Evolutionary conservation across 2,113 vertebrate genomes (phyloP).

Genomic region (Cryptoleucopteryx plumbea): DNA sequence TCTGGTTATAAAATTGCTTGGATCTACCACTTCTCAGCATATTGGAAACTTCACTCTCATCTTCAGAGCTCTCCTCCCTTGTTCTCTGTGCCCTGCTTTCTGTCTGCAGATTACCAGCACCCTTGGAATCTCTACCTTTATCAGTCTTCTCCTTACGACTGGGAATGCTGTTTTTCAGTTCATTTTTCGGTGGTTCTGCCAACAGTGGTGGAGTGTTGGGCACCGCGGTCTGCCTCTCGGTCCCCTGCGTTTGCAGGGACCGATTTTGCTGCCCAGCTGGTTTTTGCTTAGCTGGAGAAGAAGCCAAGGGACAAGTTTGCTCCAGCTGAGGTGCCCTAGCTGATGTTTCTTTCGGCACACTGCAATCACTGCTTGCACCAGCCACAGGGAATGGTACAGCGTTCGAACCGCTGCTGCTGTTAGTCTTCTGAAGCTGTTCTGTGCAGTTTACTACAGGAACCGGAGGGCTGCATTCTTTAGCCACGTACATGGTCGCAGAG

Average conservation of each 20-base stretch:
- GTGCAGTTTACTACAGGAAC: not conserved
- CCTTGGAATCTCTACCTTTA: conserved; percentile 54
- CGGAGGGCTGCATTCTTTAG: conserved; percentile 50
- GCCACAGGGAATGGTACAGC: not conserved
- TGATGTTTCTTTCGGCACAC: not conserved
- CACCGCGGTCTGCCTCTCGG: not conserved
- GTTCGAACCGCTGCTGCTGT: not conserved
- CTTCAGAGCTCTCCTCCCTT: conserved; percentile 78
- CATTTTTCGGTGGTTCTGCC: conserved; percentile 21
- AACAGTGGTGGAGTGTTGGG: not conserved
- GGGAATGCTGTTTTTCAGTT: conserved; percentile 11
- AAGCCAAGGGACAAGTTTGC: not conserved
- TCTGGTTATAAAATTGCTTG: conserved; percentile 80
- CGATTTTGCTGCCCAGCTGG: not conserved
- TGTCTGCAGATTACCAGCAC: not conserved
- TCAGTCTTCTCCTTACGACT: conserved; percentile 64
- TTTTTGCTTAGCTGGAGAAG: conserved; percentile 21
- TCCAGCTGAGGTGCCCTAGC: conserved; percentile 38
- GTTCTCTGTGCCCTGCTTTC: conserved; percentile 64
- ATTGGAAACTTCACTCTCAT: conserved; percentile 73
- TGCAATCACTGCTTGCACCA: not conserved
- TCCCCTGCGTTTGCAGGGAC: not conserved
- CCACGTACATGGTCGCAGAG: conserved; percentile 5
- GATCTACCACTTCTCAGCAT: conserved; percentile 75
- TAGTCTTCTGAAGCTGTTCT: conserved; percentile 48